phyloP scores from a whole-genome alignment of 2,797 vertebrate species.

The Natrix natrix region DNA sequence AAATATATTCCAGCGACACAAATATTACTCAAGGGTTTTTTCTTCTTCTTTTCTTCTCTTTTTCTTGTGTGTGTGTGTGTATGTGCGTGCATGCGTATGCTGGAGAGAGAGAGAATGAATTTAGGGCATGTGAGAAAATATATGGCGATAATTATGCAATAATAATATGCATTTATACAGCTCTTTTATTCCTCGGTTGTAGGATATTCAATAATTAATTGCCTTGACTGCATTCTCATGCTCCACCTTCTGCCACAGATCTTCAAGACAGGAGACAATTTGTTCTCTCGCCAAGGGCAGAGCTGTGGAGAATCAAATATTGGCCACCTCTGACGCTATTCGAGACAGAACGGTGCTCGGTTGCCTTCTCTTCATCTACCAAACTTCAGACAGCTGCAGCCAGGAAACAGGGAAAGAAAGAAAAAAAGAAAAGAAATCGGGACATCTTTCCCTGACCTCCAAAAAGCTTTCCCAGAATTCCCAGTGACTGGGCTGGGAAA shows the following conservation, averaged over 20 bases:
- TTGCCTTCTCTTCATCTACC: not conserved
- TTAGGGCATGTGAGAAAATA: not conserved
- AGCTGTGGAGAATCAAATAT: not conserved
- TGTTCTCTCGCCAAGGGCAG: not conserved
- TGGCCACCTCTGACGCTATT: not conserved
- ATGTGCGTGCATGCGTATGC: accelerated
- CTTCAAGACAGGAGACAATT: not conserved
- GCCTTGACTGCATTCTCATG: not conserved
- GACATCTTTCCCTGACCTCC: not conserved
- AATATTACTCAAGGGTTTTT: not conserved
- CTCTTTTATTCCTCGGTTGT: constrained; percentile 13
- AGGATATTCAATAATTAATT: constrained; percentile 31
- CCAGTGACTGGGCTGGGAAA: not conserved
- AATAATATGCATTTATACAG: constrained; percentile 36
- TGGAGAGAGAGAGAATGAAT: not conserved
- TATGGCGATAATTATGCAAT: constrained; percentile 26
- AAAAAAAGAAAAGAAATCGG: not conserved
- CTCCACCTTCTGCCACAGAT: not conserved
- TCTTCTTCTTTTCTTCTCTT: too few relatives aligned
- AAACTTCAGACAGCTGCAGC: not conserved
- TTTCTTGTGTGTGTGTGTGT: not conserved
- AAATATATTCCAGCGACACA: not conserved
- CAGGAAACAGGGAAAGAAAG: not conserved
- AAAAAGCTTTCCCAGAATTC: not conserved
- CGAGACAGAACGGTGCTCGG: not conserved